phyloP scores from a whole-genome alignment of 2,797 vertebrate species.

The Coendou prehensilis region DNA sequence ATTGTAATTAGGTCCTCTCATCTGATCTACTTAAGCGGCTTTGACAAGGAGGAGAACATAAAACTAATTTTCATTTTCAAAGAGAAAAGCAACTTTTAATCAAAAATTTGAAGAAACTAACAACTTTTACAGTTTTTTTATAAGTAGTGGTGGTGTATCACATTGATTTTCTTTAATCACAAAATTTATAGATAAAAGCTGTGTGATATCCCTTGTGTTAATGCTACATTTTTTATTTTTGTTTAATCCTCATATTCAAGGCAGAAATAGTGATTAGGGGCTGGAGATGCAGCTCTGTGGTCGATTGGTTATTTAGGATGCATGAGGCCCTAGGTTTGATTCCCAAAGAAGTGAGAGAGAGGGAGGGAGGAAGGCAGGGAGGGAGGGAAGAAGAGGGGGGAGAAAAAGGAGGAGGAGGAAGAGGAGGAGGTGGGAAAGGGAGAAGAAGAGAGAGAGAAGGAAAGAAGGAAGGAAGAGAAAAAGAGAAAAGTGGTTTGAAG shows the following conservation, averaged over 20 bases:
- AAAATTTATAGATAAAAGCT: constrained; percentile 34
- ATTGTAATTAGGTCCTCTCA: constrained; percentile 75
- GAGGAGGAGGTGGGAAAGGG: no score
- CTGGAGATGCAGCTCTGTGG: neutral
- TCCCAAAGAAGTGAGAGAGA: neutral
- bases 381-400: fast-evolving
- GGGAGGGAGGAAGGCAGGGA: no score
- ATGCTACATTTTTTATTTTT: constrained; percentile 12
- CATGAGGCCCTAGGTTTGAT: neutral
- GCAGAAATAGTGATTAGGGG: neutral
- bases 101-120: constrained; percentile 13
- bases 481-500: neutral
- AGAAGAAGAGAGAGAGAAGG: fast-evolving
- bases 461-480: no score
- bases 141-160: neutral
- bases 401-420: neutral
- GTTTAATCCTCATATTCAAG: neutral
- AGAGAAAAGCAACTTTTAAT: constrained; percentile 68
- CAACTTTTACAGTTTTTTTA: constrained; percentile 19
- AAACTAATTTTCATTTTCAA: constrained; percentile 76
- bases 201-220: neutral
- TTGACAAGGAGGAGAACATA: constrained; percentile 62
- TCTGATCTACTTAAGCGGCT: constrained; percentile 70
- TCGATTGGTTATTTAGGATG: neutral
- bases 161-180: constrained; percentile 49